Evolutionary conservation across 2,888 invertebrate species (phyloP), one percentile per base, ranked within the genome.

Genomic region (Melanargia galathea): DNA sequence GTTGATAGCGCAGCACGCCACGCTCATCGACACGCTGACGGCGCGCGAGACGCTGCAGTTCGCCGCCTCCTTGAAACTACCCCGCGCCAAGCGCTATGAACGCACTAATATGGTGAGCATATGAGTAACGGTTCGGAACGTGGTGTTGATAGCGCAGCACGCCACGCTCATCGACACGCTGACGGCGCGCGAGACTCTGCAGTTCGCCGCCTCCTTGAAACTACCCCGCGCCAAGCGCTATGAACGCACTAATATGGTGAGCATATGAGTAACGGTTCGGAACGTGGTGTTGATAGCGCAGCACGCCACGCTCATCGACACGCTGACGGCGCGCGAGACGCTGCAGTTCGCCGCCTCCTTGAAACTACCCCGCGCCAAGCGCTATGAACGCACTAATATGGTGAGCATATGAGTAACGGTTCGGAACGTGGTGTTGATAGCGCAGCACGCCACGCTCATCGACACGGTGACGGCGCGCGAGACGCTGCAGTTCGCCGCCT

Each of bases 311-410:
- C 90, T 98, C 33, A 95, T 98, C 72, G 95, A 96, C 13, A 93
- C 96, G 62, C 92, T 98, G 20, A 97, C 97, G 0, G 96, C 97
- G 0, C 92, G 93, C 56, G 98, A 98, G 85, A 94, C 97, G 0
- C 95, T 98, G 93, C 92, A 93, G 73, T 94, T 97, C 66, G 96
- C 98, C 0, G 96, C 97, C 0, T 94, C 96, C 73, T 93, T 98
- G 1, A 98, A 98, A 84, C 92, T 98, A 56, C 87, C 91, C 0
- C 76, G 77, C 13, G 70, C 75, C 0, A 74, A 74, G 3, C 60
- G 69, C 6, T 71, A 77, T 65, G 87, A 90, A 57, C 77, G 83
- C 20, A 67, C 59, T 10, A 75, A 80, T 60, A 78, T 78, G 70
- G 90, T 90, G 73, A 75, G 71, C 66, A 57, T 3, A 26, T 3